Conservation (phyloP, 2,888 invertebrate genomes). For the Agriopis aurantiaria region DNA sequence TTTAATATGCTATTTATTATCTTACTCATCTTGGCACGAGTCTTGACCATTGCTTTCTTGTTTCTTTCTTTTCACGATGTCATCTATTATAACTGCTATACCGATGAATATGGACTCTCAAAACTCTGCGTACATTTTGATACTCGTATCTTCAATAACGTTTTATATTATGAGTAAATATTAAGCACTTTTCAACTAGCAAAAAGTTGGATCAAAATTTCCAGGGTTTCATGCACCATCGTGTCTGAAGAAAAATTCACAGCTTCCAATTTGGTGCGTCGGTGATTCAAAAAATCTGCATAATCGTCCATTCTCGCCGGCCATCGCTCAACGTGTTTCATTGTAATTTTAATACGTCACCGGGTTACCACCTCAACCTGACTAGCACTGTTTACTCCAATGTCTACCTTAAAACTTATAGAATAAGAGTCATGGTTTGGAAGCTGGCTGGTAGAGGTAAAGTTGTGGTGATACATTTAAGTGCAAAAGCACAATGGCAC, state of each 20-base stretch:
- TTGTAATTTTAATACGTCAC: slow-evolving; percentile 60
- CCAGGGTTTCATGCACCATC: slow-evolving; percentile 28
- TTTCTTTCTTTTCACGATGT: no score
- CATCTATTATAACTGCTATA: no score
- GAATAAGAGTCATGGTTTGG: slow-evolving; percentile 25
- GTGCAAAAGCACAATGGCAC: slow-evolving; percentile 58
- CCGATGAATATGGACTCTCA: no score
- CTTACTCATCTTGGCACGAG: no score
- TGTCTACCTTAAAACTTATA: slow-evolving; percentile 14
- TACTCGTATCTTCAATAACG: no score
- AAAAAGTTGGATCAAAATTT: not conserved
- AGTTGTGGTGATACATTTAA: slow-evolving; percentile 53
- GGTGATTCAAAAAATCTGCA: slow-evolving; percentile 56
- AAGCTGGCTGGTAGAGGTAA: slow-evolving; percentile 27
- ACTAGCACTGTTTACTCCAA: not conserved
- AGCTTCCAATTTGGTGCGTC: slow-evolving; percentile 47
- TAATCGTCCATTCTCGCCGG: slow-evolving; percentile 56
- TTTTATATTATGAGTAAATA: not conserved
- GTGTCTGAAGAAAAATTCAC: slow-evolving; percentile 50
- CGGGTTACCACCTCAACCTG: slow-evolving; percentile 17
- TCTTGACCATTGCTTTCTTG: no score
- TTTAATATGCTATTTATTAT: no score
- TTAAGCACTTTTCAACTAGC: not conserved
- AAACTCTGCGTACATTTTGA: no score
- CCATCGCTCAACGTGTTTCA: slow-evolving; percentile 57